A percentile compares a stretch with the other conserved stretches of the same genome.
Evolutionary conservation across 2,888 invertebrate genomes (phyloP).

Genomic region (Cantharis rustica): DNA sequence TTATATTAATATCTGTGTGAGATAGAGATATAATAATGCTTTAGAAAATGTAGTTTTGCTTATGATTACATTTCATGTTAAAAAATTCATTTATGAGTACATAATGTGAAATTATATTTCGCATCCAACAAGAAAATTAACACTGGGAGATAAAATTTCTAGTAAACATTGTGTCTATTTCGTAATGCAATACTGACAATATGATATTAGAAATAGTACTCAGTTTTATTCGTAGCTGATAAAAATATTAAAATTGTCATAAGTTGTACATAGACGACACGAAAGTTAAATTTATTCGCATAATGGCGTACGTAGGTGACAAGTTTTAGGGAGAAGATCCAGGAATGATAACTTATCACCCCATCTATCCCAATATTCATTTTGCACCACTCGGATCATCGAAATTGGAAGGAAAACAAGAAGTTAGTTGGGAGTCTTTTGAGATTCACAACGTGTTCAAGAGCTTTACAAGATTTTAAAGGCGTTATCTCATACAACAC

Average conservation of each 20-base stretch:
- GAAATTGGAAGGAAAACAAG: slow-evolving; percentile 29
- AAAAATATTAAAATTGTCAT: not conserved
- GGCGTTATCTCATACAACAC: slow-evolving; percentile 40
- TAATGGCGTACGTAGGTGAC: not conserved
- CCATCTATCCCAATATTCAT: slow-evolving; percentile 28
- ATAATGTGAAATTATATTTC: slow-evolving; percentile 24
- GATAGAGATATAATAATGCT: no score
- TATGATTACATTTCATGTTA: slow-evolving; percentile 6
- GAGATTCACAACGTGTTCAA: slow-evolving; percentile 37
- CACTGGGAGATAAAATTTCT: not conserved
- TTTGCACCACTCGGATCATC: slow-evolving; percentile 22
- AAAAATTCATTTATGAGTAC: slow-evolving; percentile 8
- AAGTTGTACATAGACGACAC: not conserved
- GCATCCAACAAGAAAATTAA: slow-evolving; percentile 8
- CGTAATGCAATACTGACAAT: not conserved
- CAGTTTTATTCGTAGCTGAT: not conserved
- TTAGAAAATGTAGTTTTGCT: not conserved
- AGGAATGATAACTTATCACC: slow-evolving; percentile 22
- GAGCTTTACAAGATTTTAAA: slow-evolving; percentile 35
- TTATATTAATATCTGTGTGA: no score
- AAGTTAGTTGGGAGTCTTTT: slow-evolving; percentile 29
- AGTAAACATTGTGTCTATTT: not conserved
- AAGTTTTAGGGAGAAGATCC: slow-evolving; percentile 24
- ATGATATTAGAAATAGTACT: not conserved
- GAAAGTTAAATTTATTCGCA: not conserved